Percentiles rank a stretch among this genome's conserved stretches.
Evolutionary conservation across 2,888 invertebrate genomes (phyloP).

Genomic region (Conus canariensis): DNA sequence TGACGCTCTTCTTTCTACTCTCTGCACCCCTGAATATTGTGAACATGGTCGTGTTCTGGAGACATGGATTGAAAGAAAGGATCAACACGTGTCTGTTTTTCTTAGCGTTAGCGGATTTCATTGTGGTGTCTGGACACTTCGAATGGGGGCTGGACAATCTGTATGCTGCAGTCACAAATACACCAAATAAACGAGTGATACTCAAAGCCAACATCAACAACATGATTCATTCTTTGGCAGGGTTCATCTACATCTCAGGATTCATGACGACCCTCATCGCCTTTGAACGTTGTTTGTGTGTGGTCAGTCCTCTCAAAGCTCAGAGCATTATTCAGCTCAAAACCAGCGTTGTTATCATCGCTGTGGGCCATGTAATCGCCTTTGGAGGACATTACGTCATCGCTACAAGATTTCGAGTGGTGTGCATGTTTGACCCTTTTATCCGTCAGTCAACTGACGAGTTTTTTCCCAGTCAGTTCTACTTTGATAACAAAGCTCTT

Average conservation of each 20-base stretch:
- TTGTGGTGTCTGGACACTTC: neutral
- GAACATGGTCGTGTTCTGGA: neutral
- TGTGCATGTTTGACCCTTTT: neutral
- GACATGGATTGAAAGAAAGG: neutral
- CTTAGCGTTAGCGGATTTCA: neutral
- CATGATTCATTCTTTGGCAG: neutral
- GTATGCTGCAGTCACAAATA: neutral
- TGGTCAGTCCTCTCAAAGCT: neutral
- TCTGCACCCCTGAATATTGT: neutral
- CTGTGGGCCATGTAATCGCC: neutral
- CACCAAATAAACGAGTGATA: neutral
- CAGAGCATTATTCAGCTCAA: neutral
- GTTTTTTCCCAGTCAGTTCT: neutral
- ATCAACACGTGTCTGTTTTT: neutral
- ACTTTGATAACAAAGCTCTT: neutral
- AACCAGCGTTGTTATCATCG: neutral
- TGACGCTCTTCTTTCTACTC: neutral
- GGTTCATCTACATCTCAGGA: slow-evolving; percentile 1
- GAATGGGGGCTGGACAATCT: neutral
- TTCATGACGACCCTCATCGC: neutral
- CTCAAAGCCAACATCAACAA: neutral
- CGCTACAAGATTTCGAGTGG: neutral
- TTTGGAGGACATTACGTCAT: neutral
- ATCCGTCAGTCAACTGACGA: neutral
- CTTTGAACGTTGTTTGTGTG: slow-evolving; percentile 7